Base-by-base conservation (phyloP, 2,888 invertebrate species). In the Epinotia nisella region DNA sequence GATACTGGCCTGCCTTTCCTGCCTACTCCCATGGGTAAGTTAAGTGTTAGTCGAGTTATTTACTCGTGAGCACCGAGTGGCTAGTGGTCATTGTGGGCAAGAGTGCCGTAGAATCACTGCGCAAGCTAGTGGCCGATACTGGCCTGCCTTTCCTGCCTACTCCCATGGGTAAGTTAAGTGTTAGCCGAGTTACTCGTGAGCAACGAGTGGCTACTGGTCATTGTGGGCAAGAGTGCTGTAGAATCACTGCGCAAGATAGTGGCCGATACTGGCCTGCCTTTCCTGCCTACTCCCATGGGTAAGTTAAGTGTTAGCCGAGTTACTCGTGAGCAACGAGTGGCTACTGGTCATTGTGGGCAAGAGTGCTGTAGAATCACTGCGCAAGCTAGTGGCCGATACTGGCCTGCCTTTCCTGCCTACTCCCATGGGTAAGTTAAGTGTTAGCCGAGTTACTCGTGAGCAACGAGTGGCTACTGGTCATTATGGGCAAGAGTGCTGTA, bases 81-180 rank as follows among this genome's bases (percentile, higher is more conserved):
- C 99, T 99, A 0, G 93, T 99, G 45, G 94, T 99, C 1, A 96
- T 99, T 72, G 94, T 98, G 45, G 98, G 99, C 74, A 99, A 99
- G 93, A 98, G 98, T 0, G 96, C 97, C 17, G 97, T 97, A 87
- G 90, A 94, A 0, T 94, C 95, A 70, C 87, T 98, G 24, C 92
- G 94, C 19, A 94, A 95, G 68, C 94, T 99, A 0, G 95, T 99
- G 13, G 91, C 95, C 15, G 90, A 91, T 21, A 96, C 96, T 2
- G 95, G 96, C 77, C 85, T 99, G 58, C 99, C 99, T 0, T 98
- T 98, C 90, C 91, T 99, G 77, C 97, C 98, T 0, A 98, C 98
- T 41, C 13, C 13, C 21, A 41, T 61, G 13, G 19, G 60, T 39
- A 60, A 45, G 45, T 45, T 4, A 0, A 3, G 1, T 3, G 41